Percentiles rank a stretch among this genome's conserved stretches.
These are phyloP conservation scores for Xenopus tropicalis DNA, from an alignment of 2,113 vertebrate species.

Conservation along the genomic window DNA sequence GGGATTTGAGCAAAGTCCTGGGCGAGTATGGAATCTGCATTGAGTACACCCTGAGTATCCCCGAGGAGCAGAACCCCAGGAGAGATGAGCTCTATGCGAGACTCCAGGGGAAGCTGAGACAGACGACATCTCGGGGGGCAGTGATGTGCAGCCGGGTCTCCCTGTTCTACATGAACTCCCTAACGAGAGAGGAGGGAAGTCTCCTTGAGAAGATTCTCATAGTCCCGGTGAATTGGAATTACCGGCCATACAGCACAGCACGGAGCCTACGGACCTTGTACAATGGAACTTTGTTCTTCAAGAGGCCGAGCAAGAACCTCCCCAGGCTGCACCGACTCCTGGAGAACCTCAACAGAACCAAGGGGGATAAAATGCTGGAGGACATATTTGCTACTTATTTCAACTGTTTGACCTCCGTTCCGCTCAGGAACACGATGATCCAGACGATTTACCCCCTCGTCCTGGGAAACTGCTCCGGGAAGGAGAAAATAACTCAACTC, in stretches of 20 bases:
- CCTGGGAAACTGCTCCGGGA: not conserved
- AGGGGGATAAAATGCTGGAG: not conserved
- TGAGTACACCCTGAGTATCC: not conserved
- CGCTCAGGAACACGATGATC: not conserved
- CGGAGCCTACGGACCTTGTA: not conserved
- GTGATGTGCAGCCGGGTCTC: not conserved
- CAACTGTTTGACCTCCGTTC: not conserved
- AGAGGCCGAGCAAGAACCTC: not conserved
- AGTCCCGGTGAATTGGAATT: not conserved
- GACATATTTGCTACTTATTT: not conserved
- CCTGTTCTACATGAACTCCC: not conserved
- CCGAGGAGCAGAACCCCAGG: too few relatives aligned
- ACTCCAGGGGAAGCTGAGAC: not conserved
- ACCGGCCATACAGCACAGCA: not conserved
- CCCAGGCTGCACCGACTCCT: not conserved
- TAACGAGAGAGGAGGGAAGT: not conserved
- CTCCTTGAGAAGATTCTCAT: not conserved
- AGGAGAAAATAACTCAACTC: not conserved
- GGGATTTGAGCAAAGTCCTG: not conserved
- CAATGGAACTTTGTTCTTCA: slow-evolving; percentile 2
- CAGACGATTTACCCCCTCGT: not conserved
- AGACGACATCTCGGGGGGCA: not conserved
- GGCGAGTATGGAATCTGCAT: slow-evolving; percentile 1
- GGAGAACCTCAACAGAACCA: not conserved
- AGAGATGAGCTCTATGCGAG: not conserved